Evolutionary conservation across 2,113 vertebrate species (phyloP).

Genomic region (Mesocricetus auratus): DNA sequence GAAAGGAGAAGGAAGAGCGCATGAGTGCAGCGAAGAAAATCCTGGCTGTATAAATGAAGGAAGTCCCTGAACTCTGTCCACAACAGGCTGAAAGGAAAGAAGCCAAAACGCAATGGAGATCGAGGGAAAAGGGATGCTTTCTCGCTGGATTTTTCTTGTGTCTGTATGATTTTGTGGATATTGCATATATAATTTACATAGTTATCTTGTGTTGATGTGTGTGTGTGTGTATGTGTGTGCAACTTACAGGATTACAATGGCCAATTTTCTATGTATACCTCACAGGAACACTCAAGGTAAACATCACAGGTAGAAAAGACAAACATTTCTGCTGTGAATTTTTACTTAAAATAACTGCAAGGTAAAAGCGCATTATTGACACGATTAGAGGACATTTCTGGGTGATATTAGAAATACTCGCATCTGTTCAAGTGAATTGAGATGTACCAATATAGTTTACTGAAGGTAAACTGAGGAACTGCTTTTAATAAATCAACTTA

Average conservation of each 20-base stretch:
- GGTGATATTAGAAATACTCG: background rate
- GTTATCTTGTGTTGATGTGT: background rate
- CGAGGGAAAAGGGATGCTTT: background rate
- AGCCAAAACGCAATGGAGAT: background rate
- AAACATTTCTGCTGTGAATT: background rate
- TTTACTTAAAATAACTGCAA: background rate
- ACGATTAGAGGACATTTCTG: background rate
- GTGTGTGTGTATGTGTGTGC: background rate
- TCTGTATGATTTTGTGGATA: background rate
- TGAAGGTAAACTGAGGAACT: background rate
- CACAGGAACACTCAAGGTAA: slow-evolving; percentile 18
- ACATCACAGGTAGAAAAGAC: background rate
- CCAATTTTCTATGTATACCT: background rate
- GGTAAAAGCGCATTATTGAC: background rate
- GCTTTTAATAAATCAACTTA: slow-evolving; percentile 7
- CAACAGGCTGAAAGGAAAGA: background rate
- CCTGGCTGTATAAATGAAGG: background rate
- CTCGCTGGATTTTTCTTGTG: background rate
- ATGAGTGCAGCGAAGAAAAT: background rate
- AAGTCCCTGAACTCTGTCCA: background rate
- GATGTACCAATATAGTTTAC: background rate
- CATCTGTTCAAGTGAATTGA: slow-evolving; percentile 48
- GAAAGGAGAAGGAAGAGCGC: background rate
- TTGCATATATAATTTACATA: background rate
- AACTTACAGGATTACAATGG: background rate